These are phyloP conservation scores for Oopsacas minuta DNA, from an alignment of 37 sponge, comb jelly and placozoan species.

Conservation along the genomic window DNA sequence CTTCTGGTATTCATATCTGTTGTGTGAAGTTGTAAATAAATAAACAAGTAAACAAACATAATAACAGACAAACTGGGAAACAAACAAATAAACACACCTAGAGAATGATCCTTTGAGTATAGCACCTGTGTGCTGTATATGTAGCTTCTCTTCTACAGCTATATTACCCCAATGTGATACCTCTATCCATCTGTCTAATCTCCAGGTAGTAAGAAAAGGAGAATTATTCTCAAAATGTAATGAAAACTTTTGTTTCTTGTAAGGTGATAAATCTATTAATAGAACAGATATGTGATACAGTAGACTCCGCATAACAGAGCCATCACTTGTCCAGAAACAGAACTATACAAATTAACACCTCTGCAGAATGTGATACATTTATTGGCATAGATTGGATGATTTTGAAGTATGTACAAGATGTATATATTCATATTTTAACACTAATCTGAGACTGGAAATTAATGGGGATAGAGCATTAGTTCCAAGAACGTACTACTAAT, in stretches of 20 bases:
- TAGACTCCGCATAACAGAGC: too few relatives aligned
- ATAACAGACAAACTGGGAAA: not conserved
- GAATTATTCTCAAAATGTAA: conserved; percentile 84
- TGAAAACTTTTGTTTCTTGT: conserved; percentile 28
- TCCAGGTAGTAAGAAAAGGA: conserved; percentile 59
- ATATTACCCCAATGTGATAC: conserved; percentile 97
- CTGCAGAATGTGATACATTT: too few relatives aligned
- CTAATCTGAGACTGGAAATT: too few relatives aligned
- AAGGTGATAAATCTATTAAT: conserved; percentile 23
- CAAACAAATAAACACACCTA: not conserved
- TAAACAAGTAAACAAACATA: not conserved
- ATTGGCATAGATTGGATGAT: too few relatives aligned
- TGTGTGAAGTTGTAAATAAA: not conserved
- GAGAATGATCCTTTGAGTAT: conserved; percentile 56
- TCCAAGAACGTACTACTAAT: too few relatives aligned
- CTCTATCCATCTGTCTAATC: conserved; percentile 61
- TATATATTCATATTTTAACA: too few relatives aligned
- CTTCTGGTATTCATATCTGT: conserved; percentile 71
- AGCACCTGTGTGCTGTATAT: conserved; percentile 56
- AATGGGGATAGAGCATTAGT: too few relatives aligned
- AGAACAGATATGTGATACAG: too few relatives aligned
- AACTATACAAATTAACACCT: too few relatives aligned
- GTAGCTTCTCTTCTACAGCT: conserved; percentile 81
- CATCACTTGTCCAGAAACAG: too few relatives aligned
- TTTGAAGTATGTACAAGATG: too few relatives aligned